Conservation (phyloP, 1,140 invertebrate genomes). For the Papilio aristodemus region DNA sequence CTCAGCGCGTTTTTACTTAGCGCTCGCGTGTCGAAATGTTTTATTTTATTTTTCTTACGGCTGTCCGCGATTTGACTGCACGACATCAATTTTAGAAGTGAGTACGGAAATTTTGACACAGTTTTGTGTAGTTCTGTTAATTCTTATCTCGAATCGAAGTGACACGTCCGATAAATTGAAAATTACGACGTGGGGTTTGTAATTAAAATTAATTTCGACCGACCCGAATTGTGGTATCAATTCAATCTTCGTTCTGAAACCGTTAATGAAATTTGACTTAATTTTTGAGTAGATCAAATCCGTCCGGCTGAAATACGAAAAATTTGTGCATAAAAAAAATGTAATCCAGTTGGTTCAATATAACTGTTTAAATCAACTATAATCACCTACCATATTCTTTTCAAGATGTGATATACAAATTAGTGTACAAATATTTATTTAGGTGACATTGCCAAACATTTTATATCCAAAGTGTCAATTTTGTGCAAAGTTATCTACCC, state of each 20-base stretch:
- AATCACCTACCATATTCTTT: not conserved
- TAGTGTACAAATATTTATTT: not conserved
- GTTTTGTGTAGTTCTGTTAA: constrained; percentile 22
- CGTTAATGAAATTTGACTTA: constrained; percentile 8
- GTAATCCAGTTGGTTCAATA: not conserved
- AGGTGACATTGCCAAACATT: not conserved
- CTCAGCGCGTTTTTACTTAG: constrained; percentile 41
- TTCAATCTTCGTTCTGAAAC: constrained; percentile 7
- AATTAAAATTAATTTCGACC: constrained; percentile 29
- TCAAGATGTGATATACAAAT: not conserved
- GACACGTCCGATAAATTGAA: constrained; percentile 29
- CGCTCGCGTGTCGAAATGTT: constrained; percentile 42
- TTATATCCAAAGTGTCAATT: not conserved
- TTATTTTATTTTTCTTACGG: constrained; percentile 33
- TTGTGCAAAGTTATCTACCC: not conserved
- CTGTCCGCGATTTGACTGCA: constrained; percentile 21
- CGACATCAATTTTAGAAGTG: constrained; percentile 25
- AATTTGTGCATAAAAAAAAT: not conserved
- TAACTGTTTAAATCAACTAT: not conserved
- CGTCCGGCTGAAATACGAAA: not conserved
- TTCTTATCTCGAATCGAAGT: constrained; percentile 27
- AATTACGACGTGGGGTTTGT: constrained; percentile 19
- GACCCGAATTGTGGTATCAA: constrained; percentile 23
- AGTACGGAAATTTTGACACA: constrained; percentile 26
- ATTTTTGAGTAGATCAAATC: not conserved